Evolutionary conservation across 2,888 invertebrate genomes (phyloP), one percentile per base, ranked within the genome.

Genomic region (Drymonia ruficornis): DNA sequence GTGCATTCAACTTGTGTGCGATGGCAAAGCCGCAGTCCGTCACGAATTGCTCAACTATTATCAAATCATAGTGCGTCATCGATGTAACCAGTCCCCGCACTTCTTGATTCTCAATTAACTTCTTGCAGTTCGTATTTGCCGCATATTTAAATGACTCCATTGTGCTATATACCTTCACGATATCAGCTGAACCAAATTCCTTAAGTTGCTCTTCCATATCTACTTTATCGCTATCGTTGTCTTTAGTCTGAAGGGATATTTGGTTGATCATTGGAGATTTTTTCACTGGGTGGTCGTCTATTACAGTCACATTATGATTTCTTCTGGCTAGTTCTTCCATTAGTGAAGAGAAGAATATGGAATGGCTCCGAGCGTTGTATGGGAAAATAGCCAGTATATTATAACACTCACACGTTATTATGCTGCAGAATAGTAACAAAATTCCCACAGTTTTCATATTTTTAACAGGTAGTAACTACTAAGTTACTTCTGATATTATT

Each of bases 1-100:
- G 94, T n/a, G 91, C 84, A 53, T 91, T 79, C 59, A 94, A 78
- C 52, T 92, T 74, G 69, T 94, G 83, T 0, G 93, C 93, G 49
- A 95, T 75, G 1, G 92, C 94, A 62, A 94, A 76, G 53, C 93
- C 87, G 50, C 94, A 94, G 63, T 94, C 94, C 0, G 93, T 87
- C 49, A 89, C 91, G 63, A 94, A 95, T 57, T 93, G 85, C 66
- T 94, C 94, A 0, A 87, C 86, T 34, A 94, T 80, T 1, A 94
- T 79, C 13, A 94, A 59, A 70, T 95, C 95, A 57, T 93, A 95
- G 31, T 83, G 81, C 13, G 63, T 71, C 18, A 70, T 65, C 0
- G 80, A 77, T 16, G 69, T 52, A 59, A 78, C 62, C 4, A 83
- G 44, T 23, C 68, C 52, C 55, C 62, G 65, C 19, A 81, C 64